phyloP scores from a whole-genome alignment of 1,140 invertebrate species.

The Phymorhynchus buccinoides region DNA sequence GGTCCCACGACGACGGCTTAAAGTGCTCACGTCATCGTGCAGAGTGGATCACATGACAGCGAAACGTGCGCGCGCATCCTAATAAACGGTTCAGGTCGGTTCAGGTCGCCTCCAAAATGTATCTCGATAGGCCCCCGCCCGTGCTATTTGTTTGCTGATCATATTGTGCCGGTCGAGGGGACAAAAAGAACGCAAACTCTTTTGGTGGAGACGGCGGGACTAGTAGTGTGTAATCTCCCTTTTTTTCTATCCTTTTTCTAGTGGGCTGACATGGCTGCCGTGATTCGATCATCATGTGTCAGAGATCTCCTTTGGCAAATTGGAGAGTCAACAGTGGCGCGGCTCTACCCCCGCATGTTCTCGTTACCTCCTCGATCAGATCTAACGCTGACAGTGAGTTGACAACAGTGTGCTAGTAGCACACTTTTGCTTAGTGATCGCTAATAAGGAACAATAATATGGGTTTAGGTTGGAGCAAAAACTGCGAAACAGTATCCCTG shows the following conservation, averaged over 20 bases:
- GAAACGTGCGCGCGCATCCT: not conserved
- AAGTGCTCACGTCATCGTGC: conserved; percentile 23
- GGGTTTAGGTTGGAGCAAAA: too few species aligned
- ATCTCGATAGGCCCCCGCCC: not conserved
- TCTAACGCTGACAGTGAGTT: not conserved
- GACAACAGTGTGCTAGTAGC: not conserved
- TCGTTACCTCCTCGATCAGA: not conserved
- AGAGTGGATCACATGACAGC: conserved; percentile 14
- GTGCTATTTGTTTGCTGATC: conserved; percentile 21
- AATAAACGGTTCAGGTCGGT: too few species aligned
- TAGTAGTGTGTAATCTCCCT: conserved; percentile 10
- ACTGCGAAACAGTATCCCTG: too few species aligned
- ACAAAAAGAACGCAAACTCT: not conserved
- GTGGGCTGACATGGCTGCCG: conserved; percentile 3
- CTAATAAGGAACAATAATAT: too few species aligned
- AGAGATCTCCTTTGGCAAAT: not conserved
- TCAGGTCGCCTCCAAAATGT: conserved; percentile 8
- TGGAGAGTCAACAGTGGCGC: not conserved
- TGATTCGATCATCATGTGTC: not conserved
- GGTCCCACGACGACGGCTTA: not conserved
- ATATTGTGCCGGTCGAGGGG: not conserved
- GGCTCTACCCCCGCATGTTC: not conserved
- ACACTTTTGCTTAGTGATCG: too few species aligned
- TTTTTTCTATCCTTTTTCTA: not conserved
- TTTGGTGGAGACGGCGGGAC: not conserved